Conservation (phyloP, 2,888 invertebrate genomes). For the Andrena bucephala region DNA sequence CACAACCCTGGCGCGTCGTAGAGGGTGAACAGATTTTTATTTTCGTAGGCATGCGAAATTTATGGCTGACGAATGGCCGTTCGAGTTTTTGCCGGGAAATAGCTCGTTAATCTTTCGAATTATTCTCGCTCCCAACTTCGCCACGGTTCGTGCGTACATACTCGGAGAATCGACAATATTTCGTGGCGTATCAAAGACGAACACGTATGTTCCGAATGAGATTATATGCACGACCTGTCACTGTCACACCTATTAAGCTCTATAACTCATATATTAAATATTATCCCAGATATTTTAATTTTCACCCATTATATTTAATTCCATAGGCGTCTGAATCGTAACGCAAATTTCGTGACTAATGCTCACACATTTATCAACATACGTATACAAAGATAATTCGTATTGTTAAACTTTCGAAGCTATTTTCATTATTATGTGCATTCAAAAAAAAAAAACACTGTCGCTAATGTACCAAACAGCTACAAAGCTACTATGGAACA, state of each 20-base stretch:
- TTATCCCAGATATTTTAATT: background rate
- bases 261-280: background rate
- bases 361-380: background rate
- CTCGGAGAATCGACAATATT: constrained; percentile 66
- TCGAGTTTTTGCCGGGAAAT: constrained; percentile 79
- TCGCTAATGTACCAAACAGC: constrained; percentile 21
- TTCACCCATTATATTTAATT: background rate
- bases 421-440: constrained; percentile 6
- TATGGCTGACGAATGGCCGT: constrained; percentile 81
- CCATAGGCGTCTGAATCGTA: constrained; percentile 17
- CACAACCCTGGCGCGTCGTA: constrained; percentile 70
- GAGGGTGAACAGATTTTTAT: constrained; percentile 73
- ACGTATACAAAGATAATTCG: constrained; percentile 9
- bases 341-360: constrained; percentile 1
- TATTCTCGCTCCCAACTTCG: constrained; percentile 79
- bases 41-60: constrained; percentile 78
- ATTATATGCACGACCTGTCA: background rate
- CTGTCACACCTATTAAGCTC: constrained; percentile 19
- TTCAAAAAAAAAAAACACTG: background rate
- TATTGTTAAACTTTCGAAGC: background rate
- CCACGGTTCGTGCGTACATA: constrained; percentile 49
- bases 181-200: constrained; percentile 38
- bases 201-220: constrained; percentile 6
- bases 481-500: constrained; percentile 38
- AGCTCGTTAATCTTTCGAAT: constrained; percentile 82